Evolutionary conservation across 2,888 invertebrate species (phyloP), one percentile per base, ranked within the genome.

Genomic region (Xylophagus ater): DNA sequence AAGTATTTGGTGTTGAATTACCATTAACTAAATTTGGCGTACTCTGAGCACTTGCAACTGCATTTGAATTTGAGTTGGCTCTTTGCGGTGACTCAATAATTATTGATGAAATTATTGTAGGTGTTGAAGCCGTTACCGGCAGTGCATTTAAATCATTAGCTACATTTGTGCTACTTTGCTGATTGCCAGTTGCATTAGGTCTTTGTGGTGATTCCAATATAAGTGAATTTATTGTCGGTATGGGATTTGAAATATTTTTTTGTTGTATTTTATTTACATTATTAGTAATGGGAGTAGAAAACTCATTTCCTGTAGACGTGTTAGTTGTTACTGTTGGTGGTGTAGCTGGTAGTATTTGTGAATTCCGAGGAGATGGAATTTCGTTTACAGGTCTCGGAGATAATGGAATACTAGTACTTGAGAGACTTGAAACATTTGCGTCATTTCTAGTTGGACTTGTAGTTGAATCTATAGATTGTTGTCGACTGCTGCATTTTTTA

Each of bases 41-140:
- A 25, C 18, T 37, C 34, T 37, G 41, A 13, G 41, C 19, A 39
- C 38, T 39, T 19, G n/a, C 32, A 4, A 20, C 28, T 5, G 7
- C 9, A 7, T 7, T 26, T 8, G 23, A 24, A 10, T 15, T 39
- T 14, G 12, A 13, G 25, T 14, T 31, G 12, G 41, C 21, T 14
- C 39, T 28, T 28, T 40, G 41, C 12, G 45, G 45, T 10, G 45
- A 46, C 17, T 43, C 42, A n/a, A n/a, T n/a, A n/a, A n/a, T n/a
- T n/a, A n/a, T n/a, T n/a, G n/a, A n/a, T n/a, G n/a, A 12, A 29
- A 8, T 29, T 8, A 13, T 15, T 15, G 17, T 15, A 15, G 28
- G 13, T 7, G 3, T 13, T n/a, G 2, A 7, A 4, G 32, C 13
- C 6, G 28, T n/a, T n/a, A n/a, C n/a, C n/a, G n/a, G n/a, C n/a